Percentiles rank a stretch among this genome's conserved stretches.
Conservation (phyloP, 2,797 vertebrate species). For the Capromys pilorides region DNA sequence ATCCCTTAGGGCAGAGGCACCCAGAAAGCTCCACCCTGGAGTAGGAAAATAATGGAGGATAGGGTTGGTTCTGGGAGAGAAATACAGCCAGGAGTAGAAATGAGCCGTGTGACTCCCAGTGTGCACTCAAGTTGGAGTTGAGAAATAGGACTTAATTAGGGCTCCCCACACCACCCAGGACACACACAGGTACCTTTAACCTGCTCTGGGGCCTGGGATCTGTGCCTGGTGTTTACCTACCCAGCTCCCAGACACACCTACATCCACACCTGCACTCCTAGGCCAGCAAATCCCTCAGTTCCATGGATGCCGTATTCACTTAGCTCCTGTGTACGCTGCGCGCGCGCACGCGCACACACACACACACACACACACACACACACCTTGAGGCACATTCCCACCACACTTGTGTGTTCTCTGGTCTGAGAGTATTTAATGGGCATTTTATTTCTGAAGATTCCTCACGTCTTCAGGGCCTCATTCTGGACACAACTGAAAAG, state of each 20-base stretch:
- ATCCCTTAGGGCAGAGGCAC: background rate
- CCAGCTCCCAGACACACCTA: slow-evolving; percentile 17
- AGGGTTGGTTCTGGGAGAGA: background rate
- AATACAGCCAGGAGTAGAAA: background rate
- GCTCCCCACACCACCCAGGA: background rate
- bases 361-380: background rate
- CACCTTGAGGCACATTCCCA: background rate
- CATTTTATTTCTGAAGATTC: background rate
- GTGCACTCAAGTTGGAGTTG: background rate
- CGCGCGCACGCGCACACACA: background rate
- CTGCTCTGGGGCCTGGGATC: background rate
- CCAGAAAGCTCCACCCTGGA: background rate
- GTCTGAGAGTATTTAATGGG: background rate
- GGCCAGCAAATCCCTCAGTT: background rate
- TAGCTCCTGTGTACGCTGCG: background rate
- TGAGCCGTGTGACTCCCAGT: background rate
- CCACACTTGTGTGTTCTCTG: background rate
- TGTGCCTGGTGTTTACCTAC: background rate
- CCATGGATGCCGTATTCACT: background rate
- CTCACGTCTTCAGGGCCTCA: background rate
- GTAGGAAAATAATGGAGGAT: background rate
- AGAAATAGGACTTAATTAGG: background rate
- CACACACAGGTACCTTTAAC: background rate
- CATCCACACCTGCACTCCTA: background rate
- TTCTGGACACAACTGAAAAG: background rate